Conservation (phyloP, 2,113 vertebrate species). For the Neolamprologus hecqui region DNA sequence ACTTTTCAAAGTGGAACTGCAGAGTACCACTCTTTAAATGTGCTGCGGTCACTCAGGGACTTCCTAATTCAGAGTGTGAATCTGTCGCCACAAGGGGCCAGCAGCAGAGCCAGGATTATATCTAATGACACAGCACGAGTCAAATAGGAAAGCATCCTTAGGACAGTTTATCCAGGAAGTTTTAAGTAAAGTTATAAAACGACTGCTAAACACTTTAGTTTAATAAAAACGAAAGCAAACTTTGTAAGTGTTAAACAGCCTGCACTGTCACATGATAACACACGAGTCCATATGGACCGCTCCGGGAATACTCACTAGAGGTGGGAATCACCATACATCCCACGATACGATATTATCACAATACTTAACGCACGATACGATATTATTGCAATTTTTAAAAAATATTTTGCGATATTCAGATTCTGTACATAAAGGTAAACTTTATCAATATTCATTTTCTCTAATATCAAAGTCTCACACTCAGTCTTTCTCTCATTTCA, state of each 20-base stretch:
- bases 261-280: neutral
- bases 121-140: neutral
- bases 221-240: neutral
- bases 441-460: no score
- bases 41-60: neutral
- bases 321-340: no score
- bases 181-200: neutral
- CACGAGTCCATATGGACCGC: neutral
- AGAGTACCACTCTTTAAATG: neutral
- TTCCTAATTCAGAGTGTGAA: neutral
- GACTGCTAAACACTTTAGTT: neutral
- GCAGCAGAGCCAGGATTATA: neutral
- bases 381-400: rapidly evolving
- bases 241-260: neutral
- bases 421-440: no score
- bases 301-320: neutral
- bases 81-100: neutral
- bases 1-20: neutral
- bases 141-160: neutral
- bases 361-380: rapidly evolving
- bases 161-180: neutral
- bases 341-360: rapidly evolving
- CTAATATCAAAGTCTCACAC: no score
- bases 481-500: no score
- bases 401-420: no score